Evolutionary conservation across 2,888 invertebrate species (phyloP).

Genomic region (Tetragnatha montana): DNA sequence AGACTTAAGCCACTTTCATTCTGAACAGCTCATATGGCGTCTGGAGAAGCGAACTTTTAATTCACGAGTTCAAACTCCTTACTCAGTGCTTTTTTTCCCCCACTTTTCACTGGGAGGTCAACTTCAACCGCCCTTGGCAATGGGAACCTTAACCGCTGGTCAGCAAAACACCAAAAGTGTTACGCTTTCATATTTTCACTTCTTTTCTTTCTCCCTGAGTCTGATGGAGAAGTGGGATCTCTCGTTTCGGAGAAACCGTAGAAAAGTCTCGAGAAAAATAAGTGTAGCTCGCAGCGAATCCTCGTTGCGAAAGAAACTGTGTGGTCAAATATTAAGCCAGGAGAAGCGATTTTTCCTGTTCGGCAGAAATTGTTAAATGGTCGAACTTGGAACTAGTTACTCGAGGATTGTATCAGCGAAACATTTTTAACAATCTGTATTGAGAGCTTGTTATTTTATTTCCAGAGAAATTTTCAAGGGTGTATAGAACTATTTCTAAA

Average conservation of each 20-base stretch:
- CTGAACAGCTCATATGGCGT: background rate
- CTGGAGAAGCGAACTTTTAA: background rate
- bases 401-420: conserved; percentile 22
- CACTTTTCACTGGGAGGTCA: background rate
- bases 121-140: conserved; percentile 14
- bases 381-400: conserved; percentile 14
- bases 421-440: background rate
- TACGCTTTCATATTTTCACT: conserved; percentile 21
- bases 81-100: background rate
- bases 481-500: no score
- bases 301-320: background rate
- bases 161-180: conserved; percentile 31
- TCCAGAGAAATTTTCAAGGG: no score
- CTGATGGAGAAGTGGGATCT: background rate
- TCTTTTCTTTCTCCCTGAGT: background rate
- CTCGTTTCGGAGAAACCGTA: conserved; percentile 8
- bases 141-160: conserved; percentile 38
- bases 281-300: background rate
- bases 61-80: background rate
- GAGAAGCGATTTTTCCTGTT: background rate
- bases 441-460: no score
- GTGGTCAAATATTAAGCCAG: background rate
- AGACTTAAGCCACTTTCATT: no score
- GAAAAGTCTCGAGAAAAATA: background rate
- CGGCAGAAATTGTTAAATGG: background rate